Evolutionary conservation across 2,888 invertebrate species (phyloP).

Genomic region (Cyclophora albipunctata): DNA sequence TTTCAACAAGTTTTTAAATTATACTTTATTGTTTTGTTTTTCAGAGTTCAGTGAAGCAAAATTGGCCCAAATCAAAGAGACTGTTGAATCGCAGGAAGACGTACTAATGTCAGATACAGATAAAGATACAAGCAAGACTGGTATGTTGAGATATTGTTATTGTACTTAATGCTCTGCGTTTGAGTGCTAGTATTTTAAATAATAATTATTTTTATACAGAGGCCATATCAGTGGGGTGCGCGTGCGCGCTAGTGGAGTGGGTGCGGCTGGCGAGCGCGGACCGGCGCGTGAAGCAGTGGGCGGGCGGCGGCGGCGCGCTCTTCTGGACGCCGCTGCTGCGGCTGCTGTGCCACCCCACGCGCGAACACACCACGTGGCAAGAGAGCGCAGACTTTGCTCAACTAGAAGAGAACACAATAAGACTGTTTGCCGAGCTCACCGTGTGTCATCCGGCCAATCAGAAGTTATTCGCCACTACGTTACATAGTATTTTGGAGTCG

Average conservation of each 20-base stretch:
- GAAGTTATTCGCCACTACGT: constrained; percentile 84
- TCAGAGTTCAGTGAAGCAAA: constrained; percentile 58
- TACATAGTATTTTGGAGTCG: constrained; percentile 84
- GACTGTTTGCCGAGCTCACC: constrained; percentile 88
- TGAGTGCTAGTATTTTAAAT: too few relatives aligned
- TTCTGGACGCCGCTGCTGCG: constrained; percentile 91
- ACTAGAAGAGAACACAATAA: constrained; percentile 85
- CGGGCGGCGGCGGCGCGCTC: constrained; percentile 87
- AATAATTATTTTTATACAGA: constrained; percentile 16
- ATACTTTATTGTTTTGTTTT: constrained; percentile 4
- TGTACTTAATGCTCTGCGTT: too few relatives aligned
- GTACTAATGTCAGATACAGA: constrained; percentile 42
- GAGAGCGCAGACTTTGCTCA: constrained; percentile 69
- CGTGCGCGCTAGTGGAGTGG: constrained; percentile 81
- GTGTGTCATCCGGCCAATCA: constrained; percentile 91
- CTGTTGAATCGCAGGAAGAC: constrained; percentile 38
- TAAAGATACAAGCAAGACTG: constrained; percentile 26
- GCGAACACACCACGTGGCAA: constrained; percentile 59
- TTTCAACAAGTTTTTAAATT: too few relatives aligned
- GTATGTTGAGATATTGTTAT: constrained; percentile 14
- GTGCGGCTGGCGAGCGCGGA: constrained; percentile 88
- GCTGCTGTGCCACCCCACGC: constrained; percentile 80
- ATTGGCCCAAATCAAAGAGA: constrained; percentile 40
- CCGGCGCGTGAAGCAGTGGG: constrained; percentile 89
- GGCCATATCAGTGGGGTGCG: constrained; percentile 44